phyloP scores from a whole-genome alignment of 1,140 invertebrate species.

The Drosophila bipectinata region DNA sequence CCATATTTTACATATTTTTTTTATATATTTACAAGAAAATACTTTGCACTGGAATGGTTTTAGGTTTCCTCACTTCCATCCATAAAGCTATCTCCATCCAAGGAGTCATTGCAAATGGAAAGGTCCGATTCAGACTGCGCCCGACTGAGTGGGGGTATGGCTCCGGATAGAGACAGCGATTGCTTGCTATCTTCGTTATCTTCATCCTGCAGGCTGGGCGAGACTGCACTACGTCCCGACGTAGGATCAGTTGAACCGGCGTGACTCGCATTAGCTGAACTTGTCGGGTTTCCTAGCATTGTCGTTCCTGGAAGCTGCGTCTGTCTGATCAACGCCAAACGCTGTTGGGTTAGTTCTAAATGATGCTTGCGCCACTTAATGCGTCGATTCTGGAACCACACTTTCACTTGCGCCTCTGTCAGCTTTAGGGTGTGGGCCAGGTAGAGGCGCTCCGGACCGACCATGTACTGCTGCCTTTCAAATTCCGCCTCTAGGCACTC shows the following conservation, averaged over 20 bases:
- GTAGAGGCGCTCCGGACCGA: constrained; percentile 94
- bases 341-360: constrained; percentile 94
- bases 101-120: constrained; percentile 81
- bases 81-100: constrained; percentile 73
- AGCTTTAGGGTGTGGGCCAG: constrained; percentile 94
- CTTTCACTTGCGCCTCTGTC: constrained; percentile 97
- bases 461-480: constrained; percentile 97
- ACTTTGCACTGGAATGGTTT: constrained; percentile 14
- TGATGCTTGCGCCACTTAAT: constrained; percentile 98
- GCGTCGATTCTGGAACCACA: constrained; percentile 98
- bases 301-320: constrained; percentile 75
- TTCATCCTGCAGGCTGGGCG: constrained; percentile 63
- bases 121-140: constrained; percentile 76
- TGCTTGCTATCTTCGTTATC: constrained; percentile 78
- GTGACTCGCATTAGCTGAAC: constrained; percentile 19
- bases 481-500: constrained; percentile 96
- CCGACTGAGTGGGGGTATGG: constrained; percentile 54
- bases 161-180: constrained; percentile 49
- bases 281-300: constrained; percentile 15
- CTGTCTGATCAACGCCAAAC: constrained; percentile 91
- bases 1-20: constrained; percentile 63
- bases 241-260: constrained; percentile 35
- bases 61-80: constrained; percentile 78
- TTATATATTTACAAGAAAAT: constrained; percentile 64
- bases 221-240: constrained; percentile 31